These are phyloP conservation scores for Anticlea derivata DNA, from an alignment of 2,888 invertebrate genomes.

Conservation along the genomic window DNA sequence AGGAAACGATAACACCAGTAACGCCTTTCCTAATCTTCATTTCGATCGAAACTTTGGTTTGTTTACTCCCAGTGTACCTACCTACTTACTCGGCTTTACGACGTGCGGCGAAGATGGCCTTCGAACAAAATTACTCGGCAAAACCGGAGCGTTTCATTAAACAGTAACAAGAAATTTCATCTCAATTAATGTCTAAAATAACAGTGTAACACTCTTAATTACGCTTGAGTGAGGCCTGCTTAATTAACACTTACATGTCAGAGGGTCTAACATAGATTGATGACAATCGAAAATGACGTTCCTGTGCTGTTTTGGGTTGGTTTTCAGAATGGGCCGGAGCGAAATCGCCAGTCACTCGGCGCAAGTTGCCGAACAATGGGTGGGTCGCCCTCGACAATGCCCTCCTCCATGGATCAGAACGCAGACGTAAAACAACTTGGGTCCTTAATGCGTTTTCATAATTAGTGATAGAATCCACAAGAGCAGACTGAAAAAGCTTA, in stretches of 20 bases:
- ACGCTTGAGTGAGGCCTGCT: slow-evolving; percentile 81
- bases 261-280: slow-evolving; percentile 81
- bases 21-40: slow-evolving; percentile 69
- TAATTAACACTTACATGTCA: slow-evolving; percentile 84
- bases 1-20: slow-evolving; percentile 68
- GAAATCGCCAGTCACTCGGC: slow-evolving; percentile 75
- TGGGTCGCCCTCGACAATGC: slow-evolving; percentile 56
- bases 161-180: slow-evolving; percentile 81
- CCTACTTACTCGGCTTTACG: slow-evolving; percentile 60
- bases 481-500: neutral
- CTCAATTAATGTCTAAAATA: slow-evolving; percentile 84
- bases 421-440: slow-evolving; percentile 65
- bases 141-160: slow-evolving; percentile 63
- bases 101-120: slow-evolving; percentile 62
- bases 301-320: slow-evolving; percentile 66
- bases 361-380: slow-evolving; percentile 73
- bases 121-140: slow-evolving; percentile 67
- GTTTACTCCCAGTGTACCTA: slow-evolving; percentile 67
- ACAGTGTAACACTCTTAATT: slow-evolving; percentile 83
- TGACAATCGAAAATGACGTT: slow-evolving; percentile 83
- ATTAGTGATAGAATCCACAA: slow-evolving; percentile 56
- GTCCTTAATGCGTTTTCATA: slow-evolving; percentile 78
- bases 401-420: slow-evolving; percentile 61
- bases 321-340: slow-evolving; percentile 55
- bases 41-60: slow-evolving; percentile 72